A percentile compares a stretch with the other conserved stretches of the same genome.
phyloP scores from a whole-genome alignment of 2,888 invertebrate genomes.

The Aporophyla nigra region DNA sequence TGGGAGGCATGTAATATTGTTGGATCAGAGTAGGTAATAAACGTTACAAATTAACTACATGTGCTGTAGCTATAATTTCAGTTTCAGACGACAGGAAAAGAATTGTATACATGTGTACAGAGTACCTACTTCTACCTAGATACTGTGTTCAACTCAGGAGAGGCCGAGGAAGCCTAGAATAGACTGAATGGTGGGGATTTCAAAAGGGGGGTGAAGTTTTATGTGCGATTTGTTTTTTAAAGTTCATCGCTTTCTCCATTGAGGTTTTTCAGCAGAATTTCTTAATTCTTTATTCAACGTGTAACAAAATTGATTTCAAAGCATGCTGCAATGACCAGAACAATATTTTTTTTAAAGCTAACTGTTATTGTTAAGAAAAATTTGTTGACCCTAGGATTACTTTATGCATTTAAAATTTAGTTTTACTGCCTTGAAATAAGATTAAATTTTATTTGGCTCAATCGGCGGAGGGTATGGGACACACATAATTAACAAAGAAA shows the following conservation, averaged over 20 bases:
- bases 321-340: too few relatives aligned
- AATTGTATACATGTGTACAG: not conserved
- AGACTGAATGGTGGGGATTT: not conserved
- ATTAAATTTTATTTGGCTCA: too few relatives aligned
- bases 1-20: constrained; percentile 5
- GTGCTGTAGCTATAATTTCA: constrained; percentile 12
- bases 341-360: too few relatives aligned
- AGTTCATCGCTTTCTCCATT: not conserved
- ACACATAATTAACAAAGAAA: too few relatives aligned
- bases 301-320: too few relatives aligned
- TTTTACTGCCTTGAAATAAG: too few relatives aligned
- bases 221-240: not conserved
- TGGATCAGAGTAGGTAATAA: not conserved
- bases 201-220: not conserved
- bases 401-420: too few relatives aligned
- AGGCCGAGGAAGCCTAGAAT: not conserved
- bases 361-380: too few relatives aligned
- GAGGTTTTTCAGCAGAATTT: not conserved
- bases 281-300: not conserved
- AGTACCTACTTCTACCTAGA: too few relatives aligned
- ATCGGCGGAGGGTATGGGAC: too few relatives aligned
- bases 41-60: constrained; percentile 2
- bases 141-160: not conserved
- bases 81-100: constrained; percentile 6
- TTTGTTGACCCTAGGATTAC: too few relatives aligned